Evolutionary conservation across 2,113 vertebrate genomes (phyloP), one percentile per base, ranked within the genome.

Genomic region (Equus przewalskii): DNA sequence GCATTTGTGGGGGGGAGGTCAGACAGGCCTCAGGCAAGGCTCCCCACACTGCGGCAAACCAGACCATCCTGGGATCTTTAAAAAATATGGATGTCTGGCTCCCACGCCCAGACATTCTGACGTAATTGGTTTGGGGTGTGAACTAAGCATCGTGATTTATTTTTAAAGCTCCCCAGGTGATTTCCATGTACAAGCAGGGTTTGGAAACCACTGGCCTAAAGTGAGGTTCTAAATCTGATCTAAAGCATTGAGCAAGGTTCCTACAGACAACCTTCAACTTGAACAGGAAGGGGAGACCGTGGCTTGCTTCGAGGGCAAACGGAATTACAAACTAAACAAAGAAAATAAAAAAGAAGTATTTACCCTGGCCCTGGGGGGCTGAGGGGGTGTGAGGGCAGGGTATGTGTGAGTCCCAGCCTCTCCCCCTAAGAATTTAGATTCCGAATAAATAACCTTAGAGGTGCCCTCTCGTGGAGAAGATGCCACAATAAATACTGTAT

Each of bases 171-270:
- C 41, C 90, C 41, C 21, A n/a, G 62, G 54, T 88, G 70, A 85
- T 88, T 94, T 89, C 33, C 49, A 6, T 58, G 60, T 36, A 21
- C 26, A 91, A 91, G n/a, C 28, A 60, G 88, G 8, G 11, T 92
- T 88, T 93, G 95, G 65, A 94, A 97, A 62, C 28, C 60, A 51
- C 46, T 36, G 41, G 67, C 72, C 44, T 80, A 19, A 84, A 70
- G 69, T 96, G 79, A 85, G 81, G 33, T 72, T 93, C 80, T 33
- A 81, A 75, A 80, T 88, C 36, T 84, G 58, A 70, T 28, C 22
- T 44, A 44, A 65, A 64, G 58, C 56, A 22, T 30, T 56, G 41
- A 67, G 28, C 51, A 79, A 56, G 79, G 7, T 72, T 76, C 79
- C 41, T 46, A 9, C 0, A 21, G 46, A 94, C 16, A 49, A 49